Evolutionary conservation across 2,113 vertebrate genomes (phyloP).

Genomic region (Cololabis saira): DNA sequence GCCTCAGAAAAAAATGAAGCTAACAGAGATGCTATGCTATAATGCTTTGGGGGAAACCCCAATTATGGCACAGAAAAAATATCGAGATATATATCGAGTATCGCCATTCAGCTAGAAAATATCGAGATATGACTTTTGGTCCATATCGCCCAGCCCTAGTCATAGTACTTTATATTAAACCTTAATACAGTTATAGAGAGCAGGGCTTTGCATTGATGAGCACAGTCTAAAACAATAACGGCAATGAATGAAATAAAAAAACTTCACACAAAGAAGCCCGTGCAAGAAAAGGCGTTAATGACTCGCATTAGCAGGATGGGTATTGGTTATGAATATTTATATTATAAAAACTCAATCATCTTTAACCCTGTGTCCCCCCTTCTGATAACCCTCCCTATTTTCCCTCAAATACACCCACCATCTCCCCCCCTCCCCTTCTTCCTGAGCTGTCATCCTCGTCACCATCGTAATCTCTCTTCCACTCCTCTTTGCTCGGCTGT

Average conservation of each 20-base stretch:
- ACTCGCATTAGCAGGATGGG: not conserved
- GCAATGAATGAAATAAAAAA: not conserved
- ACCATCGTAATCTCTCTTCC: conserved; percentile 26
- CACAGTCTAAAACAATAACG: not conserved
- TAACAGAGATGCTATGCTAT: too few relatives aligned
- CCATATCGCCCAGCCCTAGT: too few relatives aligned
- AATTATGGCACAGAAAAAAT: too few relatives aligned
- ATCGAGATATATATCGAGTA: too few relatives aligned
- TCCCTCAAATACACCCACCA: conserved; percentile 2
- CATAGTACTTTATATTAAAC: not conserved
- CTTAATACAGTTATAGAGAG: too few relatives aligned
- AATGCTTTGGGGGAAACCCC: too few relatives aligned
- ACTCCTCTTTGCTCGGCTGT: conserved; percentile 10
- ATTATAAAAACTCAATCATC: conserved; percentile 19
- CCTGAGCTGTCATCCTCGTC: conserved; percentile 28
- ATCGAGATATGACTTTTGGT: too few relatives aligned
- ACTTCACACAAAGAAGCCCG: not conserved
- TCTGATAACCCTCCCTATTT: conserved; percentile 2
- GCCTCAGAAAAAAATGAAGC: too few relatives aligned
- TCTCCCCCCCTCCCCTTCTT: conserved; percentile 18
- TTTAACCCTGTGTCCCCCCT: conserved; percentile 6
- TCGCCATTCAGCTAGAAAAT: too few relatives aligned
- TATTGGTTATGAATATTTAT: conserved; percentile 14
- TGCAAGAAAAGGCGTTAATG: not conserved
- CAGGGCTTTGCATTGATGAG: not conserved